Conservation (phyloP, 2,113 vertebrate genomes). For the Oreochromis tanganicae region DNA sequence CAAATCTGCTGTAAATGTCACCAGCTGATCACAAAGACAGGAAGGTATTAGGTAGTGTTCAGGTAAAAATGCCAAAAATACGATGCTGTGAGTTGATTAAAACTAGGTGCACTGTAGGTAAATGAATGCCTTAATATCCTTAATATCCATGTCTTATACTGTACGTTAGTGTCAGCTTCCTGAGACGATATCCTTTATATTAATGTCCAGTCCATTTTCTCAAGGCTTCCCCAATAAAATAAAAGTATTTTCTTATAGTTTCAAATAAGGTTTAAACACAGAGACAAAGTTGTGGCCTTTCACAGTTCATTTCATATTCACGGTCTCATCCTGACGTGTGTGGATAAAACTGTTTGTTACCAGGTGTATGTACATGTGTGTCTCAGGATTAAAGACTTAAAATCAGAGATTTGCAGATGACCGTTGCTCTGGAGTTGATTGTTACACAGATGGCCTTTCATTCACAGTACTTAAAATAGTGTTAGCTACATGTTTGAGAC, state of each 20-base stretch:
- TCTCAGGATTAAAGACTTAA: not conserved
- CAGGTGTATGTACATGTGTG: not conserved
- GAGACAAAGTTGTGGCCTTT: not conserved
- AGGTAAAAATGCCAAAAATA: not conserved
- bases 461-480: not conserved
- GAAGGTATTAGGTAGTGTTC: fast-evolving
- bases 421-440: not conserved
- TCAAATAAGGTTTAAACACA: not conserved
- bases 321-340: not conserved
- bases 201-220: not conserved
- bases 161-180: not conserved
- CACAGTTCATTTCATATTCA: not conserved
- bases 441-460: not conserved
- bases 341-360: not conserved
- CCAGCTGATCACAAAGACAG: not conserved
- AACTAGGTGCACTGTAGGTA: not conserved
- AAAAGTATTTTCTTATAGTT: not conserved
- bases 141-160: not conserved
- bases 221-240: not conserved
- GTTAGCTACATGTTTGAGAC: not conserved
- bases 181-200: not conserved
- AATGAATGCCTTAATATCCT: not conserved
- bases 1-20: not conserved
- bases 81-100: not conserved
- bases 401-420: not conserved